Evolutionary conservation across 1,140 invertebrate genomes (phyloP).

Genomic region (Drosophila varians): DNA sequence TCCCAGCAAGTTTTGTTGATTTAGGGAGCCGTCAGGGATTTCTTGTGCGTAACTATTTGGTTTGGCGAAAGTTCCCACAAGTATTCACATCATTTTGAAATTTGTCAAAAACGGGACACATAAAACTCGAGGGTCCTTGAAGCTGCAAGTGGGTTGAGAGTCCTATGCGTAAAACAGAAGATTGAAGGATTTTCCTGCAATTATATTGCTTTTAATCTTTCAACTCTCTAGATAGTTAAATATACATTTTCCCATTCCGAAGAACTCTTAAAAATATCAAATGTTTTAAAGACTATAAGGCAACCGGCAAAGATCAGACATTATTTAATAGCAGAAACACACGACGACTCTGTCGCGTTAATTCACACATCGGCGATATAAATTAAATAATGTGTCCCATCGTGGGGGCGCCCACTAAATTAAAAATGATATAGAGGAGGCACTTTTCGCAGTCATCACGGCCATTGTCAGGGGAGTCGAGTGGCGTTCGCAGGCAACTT

Average conservation of each 20-base stretch:
- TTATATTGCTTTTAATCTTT: no score
- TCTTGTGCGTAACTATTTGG: constrained; percentile 20
- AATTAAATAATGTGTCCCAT: constrained; percentile 51
- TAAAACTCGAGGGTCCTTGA: not conserved
- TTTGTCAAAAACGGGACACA: constrained; percentile 14
- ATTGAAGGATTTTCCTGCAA: no score
- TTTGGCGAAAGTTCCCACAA: constrained; percentile 16
- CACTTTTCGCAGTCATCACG: constrained; percentile 35
- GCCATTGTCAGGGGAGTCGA: constrained; percentile 35
- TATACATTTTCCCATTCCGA: no score
- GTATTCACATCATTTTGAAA: constrained; percentile 25
- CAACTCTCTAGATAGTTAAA: no score
- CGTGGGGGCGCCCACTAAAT: constrained; percentile 68
- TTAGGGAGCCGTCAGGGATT: constrained; percentile 23
- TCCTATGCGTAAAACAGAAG: no score
- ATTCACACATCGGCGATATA: constrained; percentile 61
- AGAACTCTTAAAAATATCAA: not conserved
- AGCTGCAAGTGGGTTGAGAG: not conserved
- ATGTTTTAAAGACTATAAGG: not conserved
- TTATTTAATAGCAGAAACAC: constrained; percentile 25
- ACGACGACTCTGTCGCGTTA: constrained; percentile 48
- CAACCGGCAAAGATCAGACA: not conserved
- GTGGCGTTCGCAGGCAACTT: constrained; percentile 27
- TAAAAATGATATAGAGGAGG: constrained; percentile 64
- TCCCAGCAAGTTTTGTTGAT: constrained; percentile 27